Conservation (phyloP, 1,140 invertebrate genomes). For the Cyrtorhinus lividipennis region DNA sequence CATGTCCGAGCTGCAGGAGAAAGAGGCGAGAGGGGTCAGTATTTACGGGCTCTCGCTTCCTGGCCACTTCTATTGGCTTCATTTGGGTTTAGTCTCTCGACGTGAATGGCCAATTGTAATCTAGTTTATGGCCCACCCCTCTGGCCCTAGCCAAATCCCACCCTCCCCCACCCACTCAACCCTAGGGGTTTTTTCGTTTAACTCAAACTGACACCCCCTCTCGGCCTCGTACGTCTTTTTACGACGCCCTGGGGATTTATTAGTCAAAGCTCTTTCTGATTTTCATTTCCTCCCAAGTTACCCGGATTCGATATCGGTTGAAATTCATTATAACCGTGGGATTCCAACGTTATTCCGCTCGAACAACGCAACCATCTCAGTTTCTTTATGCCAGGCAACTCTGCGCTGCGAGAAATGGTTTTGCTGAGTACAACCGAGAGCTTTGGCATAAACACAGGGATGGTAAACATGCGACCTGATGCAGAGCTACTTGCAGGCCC, state of each 20-base stretch:
- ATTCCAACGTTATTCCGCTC: neutral
- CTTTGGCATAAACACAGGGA: no score
- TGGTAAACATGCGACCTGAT: no score
- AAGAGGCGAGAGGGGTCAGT: neutral
- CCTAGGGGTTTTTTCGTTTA: neutral
- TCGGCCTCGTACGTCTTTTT: neutral
- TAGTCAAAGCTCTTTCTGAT: slow-evolving; percentile 2
- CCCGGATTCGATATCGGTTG: neutral
- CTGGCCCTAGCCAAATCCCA: neutral
- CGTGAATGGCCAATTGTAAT: slow-evolving; percentile 9
- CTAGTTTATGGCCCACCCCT: neutral
- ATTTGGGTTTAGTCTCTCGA: slow-evolving; percentile 6
- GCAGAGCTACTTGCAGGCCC: no score
- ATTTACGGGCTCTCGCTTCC: neutral
- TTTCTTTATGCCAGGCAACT: no score
- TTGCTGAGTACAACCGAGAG: no score
- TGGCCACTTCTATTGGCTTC: neutral
- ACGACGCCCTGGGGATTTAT: neutral
- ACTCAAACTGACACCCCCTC: slow-evolving; percentile 3
- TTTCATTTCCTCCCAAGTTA: neutral
- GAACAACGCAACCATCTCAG: no score
- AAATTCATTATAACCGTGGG: neutral
- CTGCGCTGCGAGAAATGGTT: no score
- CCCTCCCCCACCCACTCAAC: neutral
- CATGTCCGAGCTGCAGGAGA: no score